Evolutionary conservation across 1,140 invertebrate species (phyloP), one percentile per base, ranked within the genome.

Genomic region (Schlechtendalia chinensis): DNA sequence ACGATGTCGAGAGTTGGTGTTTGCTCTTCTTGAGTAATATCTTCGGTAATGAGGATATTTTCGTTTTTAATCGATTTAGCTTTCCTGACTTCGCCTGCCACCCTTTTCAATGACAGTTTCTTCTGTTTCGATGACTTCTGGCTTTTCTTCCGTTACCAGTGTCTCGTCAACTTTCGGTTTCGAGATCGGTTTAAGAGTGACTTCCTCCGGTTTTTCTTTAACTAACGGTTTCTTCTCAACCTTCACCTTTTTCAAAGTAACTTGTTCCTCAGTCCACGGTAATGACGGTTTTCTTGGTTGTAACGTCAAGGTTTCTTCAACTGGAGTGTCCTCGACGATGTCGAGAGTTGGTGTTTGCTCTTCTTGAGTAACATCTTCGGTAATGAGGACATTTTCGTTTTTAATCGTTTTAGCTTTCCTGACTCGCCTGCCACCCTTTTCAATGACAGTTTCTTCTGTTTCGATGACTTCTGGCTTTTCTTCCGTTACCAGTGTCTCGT

Each of bases 201-300:
- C 85, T 69, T 84, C 84, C 83, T 88, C 86, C 5, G 86, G 27
- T 79, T 85, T 86, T 83, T 87, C 86, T 82, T 85, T 86, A 3
- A 83, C 82, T 71, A 85, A 50, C 75, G 29, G 61, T 75, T 83
- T 84, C 16, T 82, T 83, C 17, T 84, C 82, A 45, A 75, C 74
- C 56, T 81, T 75, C 14, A 84, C 77, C 63, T 83, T 83, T 77
- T 83, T 83, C 16, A 84, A 67, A 29, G 81, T 82, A 6, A 85
- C 74, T 65, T 69, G 65, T 71, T 85, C 83, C 82, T 84, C 81
- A 10, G 82, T 83, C 84, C 84, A 84, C 0, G 84, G 83, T 17
- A 81, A 16, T 0, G 50, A 74, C 14, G 47, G 56, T 58, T 82
- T 79, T 27, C 58, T 29, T 19, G n/a, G 17, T 24, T 6, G 14